Evolutionary conservation across 2,113 vertebrate species (phyloP), one percentile per base, ranked within the genome.

Genomic region (Rhipidura dahli): DNA sequence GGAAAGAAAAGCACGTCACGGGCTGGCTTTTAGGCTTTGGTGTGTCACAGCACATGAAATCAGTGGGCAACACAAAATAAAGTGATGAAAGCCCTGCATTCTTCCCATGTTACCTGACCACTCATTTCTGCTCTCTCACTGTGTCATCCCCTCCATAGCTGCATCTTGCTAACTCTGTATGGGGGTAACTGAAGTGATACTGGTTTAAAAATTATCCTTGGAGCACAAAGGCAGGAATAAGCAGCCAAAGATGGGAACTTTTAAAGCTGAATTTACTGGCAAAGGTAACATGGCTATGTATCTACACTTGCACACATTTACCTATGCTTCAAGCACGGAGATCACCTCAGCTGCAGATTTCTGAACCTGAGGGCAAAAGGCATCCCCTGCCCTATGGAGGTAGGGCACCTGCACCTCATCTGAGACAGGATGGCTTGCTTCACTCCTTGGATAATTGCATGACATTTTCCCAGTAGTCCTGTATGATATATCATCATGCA

Each of bases 1-100:
- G 91, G 82, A 88, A 96, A 93, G 51, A 54, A 81, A 89, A 76
- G 59, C 65, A n/a, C 17, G 44, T 92, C 85, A 92, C 1, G 1
- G 13, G 47, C 28, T 95, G 85, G 40, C 86, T 90, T 76, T 47
- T 21, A n/a, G 80, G 85, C 50, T 88, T 18, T 49, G 64, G 22
- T 73, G 5, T 54, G 70, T 54, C 78, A 61, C 27, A 63, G 78
- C 71, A 76, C 44, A n/a, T 19, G 57, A 37, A 63, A 66, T 59
- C 75, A 70, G 44, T 10, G 31, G 40, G n/a, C 49, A 92, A 6
- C 4, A 23, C 0, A 63, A 28, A 40, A 27, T 5, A 13, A 27
- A 0, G 1, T 9, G 79, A 70, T 23, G 47, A 54, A 70, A 88
- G n/a, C 24, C 33, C 54, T 4, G 1, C 54, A 2, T 13, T 63